A percentile compares a stretch with the other conserved stretches of the same genome.
Conservation (phyloP, 2,888 invertebrate genomes). For the Operophtera brumata region DNA sequence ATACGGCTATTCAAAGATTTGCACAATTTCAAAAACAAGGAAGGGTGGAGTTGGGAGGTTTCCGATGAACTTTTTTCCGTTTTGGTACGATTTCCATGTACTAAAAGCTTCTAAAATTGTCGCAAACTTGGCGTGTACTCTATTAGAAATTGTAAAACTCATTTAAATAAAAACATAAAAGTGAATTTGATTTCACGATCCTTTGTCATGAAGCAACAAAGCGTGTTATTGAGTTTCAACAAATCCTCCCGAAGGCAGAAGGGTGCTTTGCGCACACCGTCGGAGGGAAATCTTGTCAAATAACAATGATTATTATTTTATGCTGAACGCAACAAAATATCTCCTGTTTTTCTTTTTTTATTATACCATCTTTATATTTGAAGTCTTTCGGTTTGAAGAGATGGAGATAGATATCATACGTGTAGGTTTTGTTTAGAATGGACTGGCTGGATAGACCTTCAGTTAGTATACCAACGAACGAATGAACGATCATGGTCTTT, state of each 20-base stretch:
- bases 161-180: constrained; percentile 30
- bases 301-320: constrained; percentile 36
- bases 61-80: too few relatives aligned
- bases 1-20: too few relatives aligned
- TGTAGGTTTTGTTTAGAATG: too few relatives aligned
- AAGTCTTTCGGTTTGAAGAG: too few relatives aligned
- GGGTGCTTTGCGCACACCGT: constrained; percentile 38
- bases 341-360: constrained; percentile 12
- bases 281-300: constrained; percentile 48
- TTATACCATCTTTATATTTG: too few relatives aligned
- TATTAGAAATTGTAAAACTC: not conserved
- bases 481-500: too few relatives aligned
- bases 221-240: constrained; percentile 57
- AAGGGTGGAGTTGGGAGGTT: too few relatives aligned
- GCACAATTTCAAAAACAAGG: too few relatives aligned
- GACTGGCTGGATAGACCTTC: too few relatives aligned
- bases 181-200: constrained; percentile 41
- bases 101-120: not conserved
- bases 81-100: too few relatives aligned
- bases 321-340: constrained; percentile 16
- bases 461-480: too few relatives aligned
- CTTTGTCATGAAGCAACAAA: constrained; percentile 55
- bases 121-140: not conserved
- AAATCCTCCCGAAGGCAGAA: constrained; percentile 46
- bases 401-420: too few relatives aligned